These are phyloP conservation scores for Gallinago solitaria DNA, from an alignment of 2,797 vertebrate genomes.

Conservation along the genomic window DNA sequence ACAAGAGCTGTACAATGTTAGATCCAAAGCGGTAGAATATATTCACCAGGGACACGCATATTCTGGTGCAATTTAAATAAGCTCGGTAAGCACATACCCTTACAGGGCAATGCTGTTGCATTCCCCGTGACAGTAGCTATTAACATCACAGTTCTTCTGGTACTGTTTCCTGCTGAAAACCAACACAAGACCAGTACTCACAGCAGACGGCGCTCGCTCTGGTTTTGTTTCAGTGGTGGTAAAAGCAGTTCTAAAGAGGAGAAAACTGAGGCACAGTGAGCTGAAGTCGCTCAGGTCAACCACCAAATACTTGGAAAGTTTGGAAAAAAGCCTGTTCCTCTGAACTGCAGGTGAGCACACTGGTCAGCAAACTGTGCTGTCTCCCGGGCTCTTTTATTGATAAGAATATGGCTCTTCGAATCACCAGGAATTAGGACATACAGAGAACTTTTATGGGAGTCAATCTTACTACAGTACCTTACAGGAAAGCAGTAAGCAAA, in stretches of 20 bases:
- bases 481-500: background rate
- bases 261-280: background rate
- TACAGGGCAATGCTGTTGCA: background rate
- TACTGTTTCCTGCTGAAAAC: background rate
- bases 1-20: background rate
- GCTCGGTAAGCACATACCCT: background rate
- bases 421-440: background rate
- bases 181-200: accelerated
- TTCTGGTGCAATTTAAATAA: background rate
- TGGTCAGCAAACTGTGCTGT: too few relatives aligned
- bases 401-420: background rate
- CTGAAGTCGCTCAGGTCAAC: background rate
- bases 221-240: background rate
- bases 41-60: background rate
- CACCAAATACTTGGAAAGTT: background rate
- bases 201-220: background rate
- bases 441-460: background rate
- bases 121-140: background rate
- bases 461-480: background rate
- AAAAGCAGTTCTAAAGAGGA: background rate
- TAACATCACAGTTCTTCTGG: background rate
- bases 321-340: background rate
- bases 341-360: background rate
- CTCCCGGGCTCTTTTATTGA: too few relatives aligned
- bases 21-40: background rate